phyloP scores from a whole-genome alignment of 2,888 invertebrate genomes.

The Lasioglossum malachurum region DNA sequence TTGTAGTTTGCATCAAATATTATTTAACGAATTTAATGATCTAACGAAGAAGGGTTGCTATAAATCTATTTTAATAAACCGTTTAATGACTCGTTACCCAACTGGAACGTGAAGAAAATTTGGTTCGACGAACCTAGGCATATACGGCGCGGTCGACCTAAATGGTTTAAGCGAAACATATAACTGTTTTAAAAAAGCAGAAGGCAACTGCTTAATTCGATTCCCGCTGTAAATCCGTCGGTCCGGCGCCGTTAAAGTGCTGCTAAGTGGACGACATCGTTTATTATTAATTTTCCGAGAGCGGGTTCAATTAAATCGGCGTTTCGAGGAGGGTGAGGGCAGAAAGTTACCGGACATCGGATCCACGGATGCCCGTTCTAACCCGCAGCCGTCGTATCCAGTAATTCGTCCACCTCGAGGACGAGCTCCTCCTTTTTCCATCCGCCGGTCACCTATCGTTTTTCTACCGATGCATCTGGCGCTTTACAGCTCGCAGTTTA shows the following conservation, averaged over 20 bases:
- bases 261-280: not conserved
- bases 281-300: constrained; percentile 31
- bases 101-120: not conserved
- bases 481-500: constrained; percentile 18
- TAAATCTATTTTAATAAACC: too few species aligned
- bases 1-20: not conserved
- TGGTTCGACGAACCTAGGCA: not conserved
- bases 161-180: not conserved
- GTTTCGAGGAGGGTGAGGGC: not conserved
- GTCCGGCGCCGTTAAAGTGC: not conserved
- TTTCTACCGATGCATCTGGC: constrained; percentile 27
- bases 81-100: too few species aligned
- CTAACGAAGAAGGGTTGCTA: not conserved
- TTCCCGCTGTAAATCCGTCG: constrained; percentile 1
- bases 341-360: constrained; percentile 14
- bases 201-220: not conserved
- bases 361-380: not conserved
- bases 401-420: constrained; percentile 1
- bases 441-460: constrained; percentile 9
- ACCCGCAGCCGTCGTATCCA: constrained; percentile 14
- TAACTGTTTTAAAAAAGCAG: not conserved
- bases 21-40: not conserved
- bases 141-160: not conserved
- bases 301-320: constrained; percentile 29
- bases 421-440: constrained; percentile 9